Conservation (phyloP, 2,113 vertebrate species). For the Melozone crissalis region DNA sequence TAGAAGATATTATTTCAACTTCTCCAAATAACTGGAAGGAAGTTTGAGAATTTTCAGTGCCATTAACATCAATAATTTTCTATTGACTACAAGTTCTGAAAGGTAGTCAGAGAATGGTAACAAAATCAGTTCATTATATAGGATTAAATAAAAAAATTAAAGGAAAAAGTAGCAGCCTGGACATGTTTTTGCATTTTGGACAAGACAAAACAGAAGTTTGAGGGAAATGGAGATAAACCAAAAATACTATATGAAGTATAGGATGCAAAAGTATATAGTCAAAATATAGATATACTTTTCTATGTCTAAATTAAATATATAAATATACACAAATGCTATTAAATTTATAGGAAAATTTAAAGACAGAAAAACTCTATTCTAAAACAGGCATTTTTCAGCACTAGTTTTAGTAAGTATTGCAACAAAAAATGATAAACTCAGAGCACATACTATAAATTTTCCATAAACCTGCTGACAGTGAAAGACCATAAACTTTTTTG, state of each 20-base stretch:
- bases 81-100: background rate
- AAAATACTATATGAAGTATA: background rate
- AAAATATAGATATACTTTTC: background rate
- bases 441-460: slow-evolving; percentile 43
- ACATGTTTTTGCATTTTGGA: background rate
- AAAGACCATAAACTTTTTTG: slow-evolving; percentile 46
- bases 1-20: background rate
- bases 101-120: background rate
- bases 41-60: background rate
- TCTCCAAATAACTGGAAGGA: background rate
- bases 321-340: background rate
- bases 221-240: background rate
- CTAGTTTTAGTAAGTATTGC: background rate
- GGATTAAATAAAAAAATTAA: background rate
- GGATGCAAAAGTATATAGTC: background rate
- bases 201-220: background rate
- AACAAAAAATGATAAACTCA: slow-evolving; percentile 27
- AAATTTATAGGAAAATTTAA: background rate
- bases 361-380: background rate
- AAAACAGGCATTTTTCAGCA: background rate
- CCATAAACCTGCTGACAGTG: slow-evolving; percentile 49
- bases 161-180: background rate
- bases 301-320: background rate
- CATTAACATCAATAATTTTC: background rate
- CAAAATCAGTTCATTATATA: background rate